Evolutionary conservation across 2,888 invertebrate species (phyloP), one percentile per base, ranked within the genome.

Genomic region (Lymantria dispar): DNA sequence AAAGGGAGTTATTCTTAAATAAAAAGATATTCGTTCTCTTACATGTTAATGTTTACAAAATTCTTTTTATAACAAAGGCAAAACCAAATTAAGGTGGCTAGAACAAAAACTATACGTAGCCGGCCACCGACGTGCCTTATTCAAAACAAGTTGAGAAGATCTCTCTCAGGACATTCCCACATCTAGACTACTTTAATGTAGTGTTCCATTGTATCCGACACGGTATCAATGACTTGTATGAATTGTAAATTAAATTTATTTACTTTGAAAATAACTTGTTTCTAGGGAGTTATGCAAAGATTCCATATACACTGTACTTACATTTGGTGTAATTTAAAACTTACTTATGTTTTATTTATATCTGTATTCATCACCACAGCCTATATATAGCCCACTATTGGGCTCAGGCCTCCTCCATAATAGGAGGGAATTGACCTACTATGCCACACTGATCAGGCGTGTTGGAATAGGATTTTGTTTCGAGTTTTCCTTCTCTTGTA

Each of bases 111-210:
- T 76, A 65, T 68, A 65, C 62, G 69, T 64, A 65, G 48, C 60
- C 71, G 76, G 70, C 81, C 80, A 79, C 80, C 80, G 72, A 64
- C 65, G 74, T 69, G 69, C 74, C 60, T 74, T 74, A 78, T 75
- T 75, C 80, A 70, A 77, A 80, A 79, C 82, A 55, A 81, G 84
- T 85, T 85, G 87, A 85, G 87, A 87, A 86, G 83, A 80, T 70
- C 78, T 74, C 65, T 63, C 70, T 49, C 58, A 62, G 70, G 75
- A 81, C 81, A 86, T 87, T 87, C 87, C 87, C 87, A 87, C 87
- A 87, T 82, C 71, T 69, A 68, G 67, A 62, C 63, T 60, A 66
- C 61, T 69, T 68, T 60, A 42, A 45, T 54, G 62, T 52, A 8
- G 60, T 71, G 76, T 33, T 70, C 78, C 86, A 85, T 52, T 74